Conservation (phyloP, 2,113 vertebrate species). For the Hippocampus mohnikei region DNA sequence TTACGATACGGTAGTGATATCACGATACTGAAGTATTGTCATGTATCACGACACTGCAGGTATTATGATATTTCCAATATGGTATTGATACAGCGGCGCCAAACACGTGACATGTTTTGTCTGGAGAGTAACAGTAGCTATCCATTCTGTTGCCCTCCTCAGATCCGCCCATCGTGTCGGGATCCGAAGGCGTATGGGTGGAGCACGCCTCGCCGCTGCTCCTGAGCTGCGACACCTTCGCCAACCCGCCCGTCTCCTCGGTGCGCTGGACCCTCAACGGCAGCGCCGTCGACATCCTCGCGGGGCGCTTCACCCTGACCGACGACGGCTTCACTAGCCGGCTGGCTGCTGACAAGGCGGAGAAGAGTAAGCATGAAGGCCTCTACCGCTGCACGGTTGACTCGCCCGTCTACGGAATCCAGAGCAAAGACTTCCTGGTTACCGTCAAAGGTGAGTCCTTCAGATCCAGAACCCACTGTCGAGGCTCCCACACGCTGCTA, state of each 20-base stretch:
- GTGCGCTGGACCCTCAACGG: slow-evolving; percentile 62
- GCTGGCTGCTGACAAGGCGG: slow-evolving; percentile 25
- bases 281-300: slow-evolving; percentile 47
- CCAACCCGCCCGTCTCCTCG: slow-evolving; percentile 60
- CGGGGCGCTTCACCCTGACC: slow-evolving; percentile 37
- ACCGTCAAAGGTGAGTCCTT: slow-evolving; percentile 61
- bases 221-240: slow-evolving; percentile 57
- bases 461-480: background rate
- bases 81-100: too few species aligned
- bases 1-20: too few species aligned
- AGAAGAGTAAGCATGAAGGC: slow-evolving; percentile 52
- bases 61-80: too few species aligned
- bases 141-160: background rate
- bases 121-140: too few species aligned
- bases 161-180: slow-evolving; percentile 60
- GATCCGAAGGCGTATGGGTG: slow-evolving; percentile 38
- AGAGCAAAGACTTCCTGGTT: slow-evolving; percentile 50
- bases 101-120: too few species aligned
- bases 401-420: slow-evolving; percentile 24
- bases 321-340: slow-evolving; percentile 44
- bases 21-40: too few species aligned
- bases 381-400: slow-evolving; percentile 50
- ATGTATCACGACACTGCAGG: too few species aligned
- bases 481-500: background rate
- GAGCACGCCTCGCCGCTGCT: slow-evolving; percentile 43